Conservation (phyloP, 2,797 vertebrate genomes). For the Enteromius paludinosus region DNA sequence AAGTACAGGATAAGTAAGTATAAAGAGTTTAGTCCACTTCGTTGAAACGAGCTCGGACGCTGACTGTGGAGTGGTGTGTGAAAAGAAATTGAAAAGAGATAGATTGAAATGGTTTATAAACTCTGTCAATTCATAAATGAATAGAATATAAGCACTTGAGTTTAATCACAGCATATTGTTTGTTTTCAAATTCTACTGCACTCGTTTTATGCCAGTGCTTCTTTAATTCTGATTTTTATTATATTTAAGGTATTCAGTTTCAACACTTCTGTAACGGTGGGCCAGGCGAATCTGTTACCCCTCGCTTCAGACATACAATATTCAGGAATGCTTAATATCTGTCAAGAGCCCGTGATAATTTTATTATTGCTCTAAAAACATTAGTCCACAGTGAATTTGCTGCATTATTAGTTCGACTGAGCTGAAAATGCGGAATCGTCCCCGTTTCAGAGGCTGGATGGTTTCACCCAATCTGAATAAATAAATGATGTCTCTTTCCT, state of each 20-base stretch:
- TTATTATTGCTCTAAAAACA: conserved; percentile 65
- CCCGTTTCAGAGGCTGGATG: conserved; percentile 55
- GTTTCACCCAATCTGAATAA: conserved; percentile 63
- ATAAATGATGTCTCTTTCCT: conserved; percentile 67
- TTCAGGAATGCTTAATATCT: conserved; percentile 55
- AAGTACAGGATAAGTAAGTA: no score
- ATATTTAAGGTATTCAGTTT: background rate
- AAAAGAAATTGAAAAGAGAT: background rate
- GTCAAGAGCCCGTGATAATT: conserved; percentile 56
- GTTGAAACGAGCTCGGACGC: no score
- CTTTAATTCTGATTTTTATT: conserved; percentile 2
- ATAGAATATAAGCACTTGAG: background rate
- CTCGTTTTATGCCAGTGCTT: background rate
- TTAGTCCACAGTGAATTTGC: conserved; percentile 63
- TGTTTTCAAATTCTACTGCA: background rate
- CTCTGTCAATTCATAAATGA: background rate
- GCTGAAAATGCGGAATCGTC: conserved; percentile 58
- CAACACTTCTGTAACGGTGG: conserved; percentile 4
- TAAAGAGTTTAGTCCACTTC: no score
- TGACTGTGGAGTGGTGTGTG: no score
- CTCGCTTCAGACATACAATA: conserved; percentile 59
- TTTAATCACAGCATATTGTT: conserved; percentile 1
- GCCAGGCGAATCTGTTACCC: conserved; percentile 34
- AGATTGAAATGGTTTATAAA: background rate
- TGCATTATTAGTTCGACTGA: conserved; percentile 62